Base-by-base conservation (phyloP, 2,113 vertebrate species). In the Microtus richardsoni region DNA sequence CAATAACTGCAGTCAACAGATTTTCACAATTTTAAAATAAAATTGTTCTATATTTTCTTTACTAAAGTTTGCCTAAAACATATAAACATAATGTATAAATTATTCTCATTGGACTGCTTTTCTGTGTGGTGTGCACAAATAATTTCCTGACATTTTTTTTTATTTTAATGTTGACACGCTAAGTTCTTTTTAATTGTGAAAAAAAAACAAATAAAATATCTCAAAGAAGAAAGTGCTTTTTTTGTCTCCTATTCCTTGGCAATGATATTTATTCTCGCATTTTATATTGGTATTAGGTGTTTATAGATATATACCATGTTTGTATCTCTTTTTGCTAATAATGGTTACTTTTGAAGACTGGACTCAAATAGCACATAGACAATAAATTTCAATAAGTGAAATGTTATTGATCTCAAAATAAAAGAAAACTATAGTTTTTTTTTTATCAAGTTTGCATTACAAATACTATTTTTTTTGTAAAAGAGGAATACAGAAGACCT, bases 261-360 rank as follows among this genome's bases (percentile, higher is more conserved):
- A 73, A 33, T 5, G 33, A 70, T 73, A 60, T 49, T 87, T n/a
- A 62, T 79, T n/a, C 3, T 87, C 2, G 2, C 58, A 73, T 93
- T 94, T 52, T 71, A 14, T 66, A 16, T 93, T 24, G 60, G 33
- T 14, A 86, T 33, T 5, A 47, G 68, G 0, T 62, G 70, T 54
- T 13, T 68, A 78, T 16, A 60, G 30, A 82, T 73, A 78, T 16
- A 52, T 24, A 86, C 26, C 52, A 28, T n/a, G 16, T 89, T 11
- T 71, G 8, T 10, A 16, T 4, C 7, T 64, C 28, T 71, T 17
- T 89, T 80, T 16, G 7, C 11, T 75, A 85, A 41, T 62, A 39
- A 93, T 41, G 17, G 1, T 95, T 52, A 94, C 24, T 91, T 94
- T 91, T 75, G 52, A 83, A 58, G 41, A 91, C 30, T 22, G 77